Base-by-base conservation (phyloP, 92 coral and sea anemone genomes). In the Epizoanthus stellaris region DNA sequence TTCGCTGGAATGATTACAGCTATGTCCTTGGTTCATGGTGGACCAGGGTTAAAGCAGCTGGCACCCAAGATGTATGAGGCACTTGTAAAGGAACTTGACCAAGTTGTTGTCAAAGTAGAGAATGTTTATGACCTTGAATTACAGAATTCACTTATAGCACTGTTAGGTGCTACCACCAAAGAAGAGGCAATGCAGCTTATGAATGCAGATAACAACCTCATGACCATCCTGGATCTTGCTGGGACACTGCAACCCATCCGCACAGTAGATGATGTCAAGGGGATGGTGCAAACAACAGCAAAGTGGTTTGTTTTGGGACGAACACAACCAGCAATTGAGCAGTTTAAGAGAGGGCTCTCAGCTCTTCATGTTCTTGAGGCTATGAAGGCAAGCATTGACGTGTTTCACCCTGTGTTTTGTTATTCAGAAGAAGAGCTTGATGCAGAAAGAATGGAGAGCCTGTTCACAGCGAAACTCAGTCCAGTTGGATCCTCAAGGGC, bases 261-360 rank as follows among this genome's bases (percentile, higher is more conserved):
- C 82, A 87, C 82, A 20, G 75, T 81, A 64, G 80, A 72, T 68
- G 88, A 87, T 85, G 81, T 83, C 87, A 65, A 88, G 80, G 77
- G 72, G 81, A 63, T 87, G 47, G 87, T 82, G 17, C 57, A 70
- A 2, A 62, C 83, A 59, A 79, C 87, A 13, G 64, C 89, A 30
- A 87, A 68, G 73, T 91, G 95, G 91, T 89, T 86, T 88, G 86
- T 90, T 39, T 69, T 90, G 8, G 93, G 91, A 45, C 82, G 95
- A 80, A 47, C 73, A 13, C 61, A 82, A 38, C 89, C 90, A 72
- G 88, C 92, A 65, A 73, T 85, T 71, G 93, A 93, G 80, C 76
- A 88, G 71, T 86, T 92, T 74, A 77, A 77, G 67, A 70, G 87
- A 12, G 95, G 93, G 52, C 84, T 92, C 72, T 92, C 93, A 61